phyloP scores from a whole-genome alignment of 2,797 vertebrate genomes.

The Phylloscopus collybita region DNA sequence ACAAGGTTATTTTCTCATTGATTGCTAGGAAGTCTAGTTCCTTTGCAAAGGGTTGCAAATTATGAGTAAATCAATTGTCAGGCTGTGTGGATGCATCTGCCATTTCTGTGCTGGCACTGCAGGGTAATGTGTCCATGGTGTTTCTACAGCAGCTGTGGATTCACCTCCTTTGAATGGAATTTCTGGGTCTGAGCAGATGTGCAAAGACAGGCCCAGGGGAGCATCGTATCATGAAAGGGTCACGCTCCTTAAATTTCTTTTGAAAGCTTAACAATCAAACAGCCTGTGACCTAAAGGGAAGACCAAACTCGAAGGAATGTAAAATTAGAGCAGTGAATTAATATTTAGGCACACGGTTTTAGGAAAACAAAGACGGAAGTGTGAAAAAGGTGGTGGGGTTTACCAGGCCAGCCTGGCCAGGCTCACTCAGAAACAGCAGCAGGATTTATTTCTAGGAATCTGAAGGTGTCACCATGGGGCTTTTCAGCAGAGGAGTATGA shows the following conservation, averaged over 20 bases:
- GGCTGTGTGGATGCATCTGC: not conserved
- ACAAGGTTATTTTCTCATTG: constrained; percentile 65
- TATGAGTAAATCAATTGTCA: constrained; percentile 22
- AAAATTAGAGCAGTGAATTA: not conserved
- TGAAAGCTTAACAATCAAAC: not conserved
- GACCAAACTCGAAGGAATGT: not conserved
- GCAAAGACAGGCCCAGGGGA: not conserved
- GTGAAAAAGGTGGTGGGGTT: not conserved
- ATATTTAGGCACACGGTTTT: not conserved
- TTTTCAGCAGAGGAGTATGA: not conserved
- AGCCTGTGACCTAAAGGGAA: not conserved
- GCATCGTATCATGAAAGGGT: fast-evolving
- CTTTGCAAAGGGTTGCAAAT: constrained; percentile 35
- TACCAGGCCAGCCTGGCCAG: not conserved
- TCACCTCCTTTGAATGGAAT: not conserved
- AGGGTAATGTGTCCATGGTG: not conserved
- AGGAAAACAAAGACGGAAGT: not conserved
- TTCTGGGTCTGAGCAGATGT: not conserved
- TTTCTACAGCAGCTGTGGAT: not conserved
- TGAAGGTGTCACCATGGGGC: fast-evolving
- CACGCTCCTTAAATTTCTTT: not conserved
- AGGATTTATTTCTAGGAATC: not conserved
- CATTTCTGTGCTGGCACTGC: not conserved
- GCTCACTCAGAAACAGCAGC: not conserved
- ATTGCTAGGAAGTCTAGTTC: constrained; percentile 51